Base-by-base conservation (phyloP, 2,113 vertebrate species). In the Cranoglanis bouderius region DNA sequence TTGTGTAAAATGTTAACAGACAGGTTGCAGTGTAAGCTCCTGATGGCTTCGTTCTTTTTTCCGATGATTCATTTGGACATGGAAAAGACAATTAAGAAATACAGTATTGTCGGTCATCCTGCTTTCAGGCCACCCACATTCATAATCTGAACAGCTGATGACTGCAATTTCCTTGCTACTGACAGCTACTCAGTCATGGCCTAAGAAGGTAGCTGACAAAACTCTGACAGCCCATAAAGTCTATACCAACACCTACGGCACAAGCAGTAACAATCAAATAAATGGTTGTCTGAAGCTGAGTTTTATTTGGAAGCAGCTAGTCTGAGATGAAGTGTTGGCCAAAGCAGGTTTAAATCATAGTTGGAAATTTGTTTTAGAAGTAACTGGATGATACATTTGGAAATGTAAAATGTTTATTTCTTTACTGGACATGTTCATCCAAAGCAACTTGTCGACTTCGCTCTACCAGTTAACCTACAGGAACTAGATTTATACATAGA, bases 31-130 rank as follows among this genome's bases (percentile, higher is more conserved):
- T 6, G 12, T 80, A 13, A n/a, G 14, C 29, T 80, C 24, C 38
- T 26, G 26, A 6, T 51, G 26, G 75, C 26, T 78, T 78, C 1
- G 2, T 29, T 72, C 6, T 26, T 49, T 49, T 46, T 13, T 55
- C 4, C 21, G 6, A 3, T 51, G 43, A 80, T 53, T n/a, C 16
- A 80, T 53, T 80, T 80, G 6, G 26, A 80, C 35, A 81, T 81
- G 16, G 51, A 81, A 81, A 81, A 35, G 49, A 35, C 49, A 55
- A 81, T 81, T 81, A 81, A 81, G 29, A 81, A 81, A 81, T 32
- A 32, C 51, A 35, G 29, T 55, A 35, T 32, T 35, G 49, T 55
- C 49, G 55, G 78, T 81, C 46, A 80, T 19, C 2, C 49, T 9
- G 29, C 29, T 81, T 81, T 55, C n/a, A 81, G 78, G 16, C 78